A percentile compares a stretch with the other conserved stretches of the same genome.
These are phyloP conservation scores for Acrobasis suavella DNA, from an alignment of 2,888 invertebrate genomes.

Conservation along the genomic window DNA sequence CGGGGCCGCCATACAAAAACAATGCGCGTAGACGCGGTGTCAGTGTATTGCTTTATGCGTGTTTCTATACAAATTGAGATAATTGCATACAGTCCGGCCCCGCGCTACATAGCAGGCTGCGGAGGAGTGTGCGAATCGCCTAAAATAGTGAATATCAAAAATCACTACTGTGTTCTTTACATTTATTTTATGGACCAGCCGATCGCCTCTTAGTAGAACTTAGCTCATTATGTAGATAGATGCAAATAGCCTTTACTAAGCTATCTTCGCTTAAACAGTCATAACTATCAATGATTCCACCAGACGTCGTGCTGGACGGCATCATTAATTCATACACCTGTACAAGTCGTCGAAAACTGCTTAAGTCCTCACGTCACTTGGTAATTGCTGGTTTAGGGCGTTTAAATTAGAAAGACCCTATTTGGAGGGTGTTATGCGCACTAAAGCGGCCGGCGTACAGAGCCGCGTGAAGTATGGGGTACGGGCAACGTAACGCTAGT, in stretches of 20 bases:
- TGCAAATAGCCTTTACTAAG: neutral
- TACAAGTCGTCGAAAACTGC: slow-evolving; percentile 44
- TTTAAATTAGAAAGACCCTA: slow-evolving; percentile 76
- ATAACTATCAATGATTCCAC: slow-evolving; percentile 3
- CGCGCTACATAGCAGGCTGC: too few relatives aligned
- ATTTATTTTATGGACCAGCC: too few relatives aligned
- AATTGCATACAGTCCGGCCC: too few relatives aligned
- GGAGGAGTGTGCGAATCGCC: too few relatives aligned
- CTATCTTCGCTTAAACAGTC: neutral
- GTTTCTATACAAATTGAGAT: too few relatives aligned
- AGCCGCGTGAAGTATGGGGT: slow-evolving; percentile 70
- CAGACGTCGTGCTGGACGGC: slow-evolving; percentile 1
- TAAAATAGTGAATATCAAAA: too few relatives aligned
- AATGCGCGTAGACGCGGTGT: too few relatives aligned
- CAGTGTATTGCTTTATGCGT: too few relatives aligned
- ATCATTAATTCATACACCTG: slow-evolving; percentile 35
- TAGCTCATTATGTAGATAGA: neutral
- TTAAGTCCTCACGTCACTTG: slow-evolving; percentile 48
- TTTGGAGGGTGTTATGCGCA: slow-evolving; percentile 73
- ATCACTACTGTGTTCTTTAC: too few relatives aligned
- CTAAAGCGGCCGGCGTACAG: slow-evolving; percentile 57
- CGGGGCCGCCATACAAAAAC: too few relatives aligned
- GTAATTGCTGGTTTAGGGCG: slow-evolving; percentile 75
- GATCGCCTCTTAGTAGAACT: too few relatives aligned
- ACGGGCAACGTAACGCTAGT: slow-evolving; percentile 53